Evolutionary conservation across 2,113 vertebrate genomes (phyloP).

Genomic region (Eurystomus gularis): DNA sequence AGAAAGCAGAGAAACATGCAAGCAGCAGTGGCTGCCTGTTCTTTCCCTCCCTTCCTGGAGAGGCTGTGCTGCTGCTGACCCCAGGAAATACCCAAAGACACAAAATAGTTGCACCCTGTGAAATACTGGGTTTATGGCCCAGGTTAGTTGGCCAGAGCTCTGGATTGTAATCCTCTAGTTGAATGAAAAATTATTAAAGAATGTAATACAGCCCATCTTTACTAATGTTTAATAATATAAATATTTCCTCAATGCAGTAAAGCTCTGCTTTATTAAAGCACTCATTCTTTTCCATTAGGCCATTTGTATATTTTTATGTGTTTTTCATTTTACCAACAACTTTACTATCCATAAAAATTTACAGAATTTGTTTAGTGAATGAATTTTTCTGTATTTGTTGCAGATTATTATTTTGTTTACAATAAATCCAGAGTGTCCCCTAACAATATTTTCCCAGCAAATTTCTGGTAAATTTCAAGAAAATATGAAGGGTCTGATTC

Average conservation of each 20-base stretch:
- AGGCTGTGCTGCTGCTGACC: accelerated
- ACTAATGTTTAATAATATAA: not conserved
- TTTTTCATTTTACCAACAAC: conserved; percentile 3
- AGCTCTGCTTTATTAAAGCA: conserved; percentile 4
- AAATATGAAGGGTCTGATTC: not conserved
- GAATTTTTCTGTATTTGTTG: not conserved
- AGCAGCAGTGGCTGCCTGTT: not conserved
- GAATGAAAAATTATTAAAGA: not conserved
- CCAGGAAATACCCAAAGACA: not conserved
- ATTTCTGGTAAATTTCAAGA: not conserved
- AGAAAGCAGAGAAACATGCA: not conserved
- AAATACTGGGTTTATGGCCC: not conserved
- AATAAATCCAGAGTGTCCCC: not conserved
- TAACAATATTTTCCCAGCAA: not conserved
- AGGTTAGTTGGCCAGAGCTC: not conserved
- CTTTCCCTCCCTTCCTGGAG: not conserved
- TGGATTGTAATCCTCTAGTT: not conserved
- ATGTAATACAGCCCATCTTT: not conserved
- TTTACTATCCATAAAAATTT: not conserved
- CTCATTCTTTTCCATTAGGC: not conserved
- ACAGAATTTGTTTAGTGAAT: not conserved
- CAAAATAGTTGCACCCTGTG: not conserved
- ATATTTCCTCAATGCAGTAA: not conserved
- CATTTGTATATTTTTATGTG: not conserved
- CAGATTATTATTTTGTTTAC: not conserved